A percentile compares a stretch with the other conserved stretches of the same genome.
phyloP scores from a whole-genome alignment of 2,113 vertebrate species.

The Saguinus midas region DNA sequence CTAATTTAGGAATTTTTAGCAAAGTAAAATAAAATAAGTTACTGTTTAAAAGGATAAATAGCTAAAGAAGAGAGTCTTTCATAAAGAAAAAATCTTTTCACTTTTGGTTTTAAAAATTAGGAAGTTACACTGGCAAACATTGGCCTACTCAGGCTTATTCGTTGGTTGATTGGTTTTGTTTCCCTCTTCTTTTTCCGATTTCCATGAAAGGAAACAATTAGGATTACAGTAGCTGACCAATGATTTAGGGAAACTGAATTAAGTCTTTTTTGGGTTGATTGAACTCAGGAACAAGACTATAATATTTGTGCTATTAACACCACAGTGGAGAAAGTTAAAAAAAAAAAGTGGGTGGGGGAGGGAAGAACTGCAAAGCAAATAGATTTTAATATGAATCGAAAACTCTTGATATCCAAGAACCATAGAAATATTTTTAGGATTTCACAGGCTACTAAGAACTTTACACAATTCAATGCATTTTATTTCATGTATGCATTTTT shows the following conservation, averaged over 20 bases:
- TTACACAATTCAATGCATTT: conserved; percentile 15
- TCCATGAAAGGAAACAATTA: neutral
- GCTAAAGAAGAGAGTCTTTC: neutral
- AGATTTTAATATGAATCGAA: neutral
- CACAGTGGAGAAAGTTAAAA: neutral
- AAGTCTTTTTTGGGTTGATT: neutral
- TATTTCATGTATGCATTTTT: neutral
- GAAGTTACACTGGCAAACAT: neutral
- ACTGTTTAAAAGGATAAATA: neutral
- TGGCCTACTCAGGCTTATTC: neutral
- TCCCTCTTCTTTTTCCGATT: neutral
- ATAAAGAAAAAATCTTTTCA: neutral
- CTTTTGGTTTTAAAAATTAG: neutral
- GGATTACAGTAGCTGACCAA: neutral
- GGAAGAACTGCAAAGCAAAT: neutral
- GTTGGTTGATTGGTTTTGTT: neutral
- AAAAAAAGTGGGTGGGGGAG: fast-evolving
- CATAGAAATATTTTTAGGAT: neutral
- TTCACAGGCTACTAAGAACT: conserved; percentile 26
- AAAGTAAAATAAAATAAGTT: neutral
- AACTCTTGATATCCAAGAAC: neutral
- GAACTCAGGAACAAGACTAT: neutral
- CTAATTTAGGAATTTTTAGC: neutral
- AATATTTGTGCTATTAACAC: neutral
- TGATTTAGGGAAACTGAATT: neutral